These are phyloP conservation scores for Sus cebifrons DNA, from an alignment of 2,797 vertebrate species.

Conservation along the genomic window DNA sequence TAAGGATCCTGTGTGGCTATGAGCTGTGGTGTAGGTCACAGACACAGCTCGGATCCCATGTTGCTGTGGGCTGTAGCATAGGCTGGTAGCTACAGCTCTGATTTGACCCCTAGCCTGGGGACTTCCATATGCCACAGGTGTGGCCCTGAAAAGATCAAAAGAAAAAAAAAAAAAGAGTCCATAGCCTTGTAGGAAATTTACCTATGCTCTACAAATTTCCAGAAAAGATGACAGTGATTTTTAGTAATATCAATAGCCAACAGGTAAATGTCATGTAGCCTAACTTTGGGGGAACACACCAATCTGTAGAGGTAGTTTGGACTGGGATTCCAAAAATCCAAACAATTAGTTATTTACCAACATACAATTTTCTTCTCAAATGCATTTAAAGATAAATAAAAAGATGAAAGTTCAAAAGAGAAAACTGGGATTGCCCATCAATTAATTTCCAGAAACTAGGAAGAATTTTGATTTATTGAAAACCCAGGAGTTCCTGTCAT, in stretches of 20 bases:
- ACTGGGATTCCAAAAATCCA: conserved; percentile 34
- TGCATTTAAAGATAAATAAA: conserved; percentile 27
- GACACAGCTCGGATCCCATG: no score
- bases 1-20: no score
- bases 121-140: no score
- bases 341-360: neutral
- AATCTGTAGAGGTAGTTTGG: conserved; percentile 18
- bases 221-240: conserved; percentile 34
- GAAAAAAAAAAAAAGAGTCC: neutral
- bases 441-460: conserved; percentile 19
- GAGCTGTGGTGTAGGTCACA: no score
- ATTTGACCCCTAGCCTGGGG: no score
- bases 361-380: conserved; percentile 12
- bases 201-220: conserved; percentile 35
- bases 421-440: conserved; percentile 14
- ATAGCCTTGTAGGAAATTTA: conserved; percentile 40
- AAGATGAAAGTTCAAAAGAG: conserved; percentile 7
- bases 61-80: no score
- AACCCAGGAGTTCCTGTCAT: neutral
- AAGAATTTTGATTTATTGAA: conserved; percentile 8
- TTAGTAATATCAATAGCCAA: conserved; percentile 38
- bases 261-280: neutral
- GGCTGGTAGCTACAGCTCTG: no score
- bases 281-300: neutral
- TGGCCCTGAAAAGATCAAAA: no score